These are phyloP conservation scores for Coryphaenoides rupestris DNA, from an alignment of 2,113 vertebrate genomes.

Conservation along the genomic window DNA sequence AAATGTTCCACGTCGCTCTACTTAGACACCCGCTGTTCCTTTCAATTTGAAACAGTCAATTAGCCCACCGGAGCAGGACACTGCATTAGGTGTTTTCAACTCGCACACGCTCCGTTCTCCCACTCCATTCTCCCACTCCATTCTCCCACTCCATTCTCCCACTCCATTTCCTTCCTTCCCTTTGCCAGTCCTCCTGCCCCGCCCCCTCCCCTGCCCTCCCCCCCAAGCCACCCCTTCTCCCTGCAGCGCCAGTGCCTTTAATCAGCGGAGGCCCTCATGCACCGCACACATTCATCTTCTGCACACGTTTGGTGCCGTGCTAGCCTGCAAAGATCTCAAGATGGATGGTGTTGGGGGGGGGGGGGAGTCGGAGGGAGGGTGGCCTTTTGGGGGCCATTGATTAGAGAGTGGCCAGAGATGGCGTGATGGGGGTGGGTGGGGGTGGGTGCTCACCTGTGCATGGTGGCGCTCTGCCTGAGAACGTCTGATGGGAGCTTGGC, in stretches of 20 bases:
- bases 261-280: conserved; percentile 48
- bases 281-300: conserved; percentile 56
- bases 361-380: too few relatives aligned
- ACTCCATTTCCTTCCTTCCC: conserved; percentile 40
- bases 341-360: conserved; percentile 48
- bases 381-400: conserved; percentile 48
- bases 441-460: conserved; percentile 44
- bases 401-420: conserved; percentile 53
- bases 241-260: conserved; percentile 50
- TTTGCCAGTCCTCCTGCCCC: conserved; percentile 52
- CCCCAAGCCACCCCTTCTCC: conserved; percentile 9
- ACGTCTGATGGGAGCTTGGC: too few relatives aligned
- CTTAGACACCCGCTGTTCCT: conserved; percentile 68
- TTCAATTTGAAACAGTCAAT: conserved; percentile 70
- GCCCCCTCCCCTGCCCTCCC: conserved; percentile 11
- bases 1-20: conserved; percentile 63
- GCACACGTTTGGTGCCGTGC: conserved; percentile 30
- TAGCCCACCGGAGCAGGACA: conserved; percentile 61
- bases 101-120: conserved; percentile 51
- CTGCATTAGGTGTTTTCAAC: conserved; percentile 70
- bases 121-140: conserved; percentile 68
- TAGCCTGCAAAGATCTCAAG: conserved; percentile 47
- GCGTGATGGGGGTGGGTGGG: too few relatives aligned
- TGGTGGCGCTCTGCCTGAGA: too few relatives aligned
- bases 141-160: conserved; percentile 68